These are phyloP conservation scores for Neoitamus cyanurus DNA, from an alignment of 2,888 invertebrate species.

Conservation along the genomic window DNA sequence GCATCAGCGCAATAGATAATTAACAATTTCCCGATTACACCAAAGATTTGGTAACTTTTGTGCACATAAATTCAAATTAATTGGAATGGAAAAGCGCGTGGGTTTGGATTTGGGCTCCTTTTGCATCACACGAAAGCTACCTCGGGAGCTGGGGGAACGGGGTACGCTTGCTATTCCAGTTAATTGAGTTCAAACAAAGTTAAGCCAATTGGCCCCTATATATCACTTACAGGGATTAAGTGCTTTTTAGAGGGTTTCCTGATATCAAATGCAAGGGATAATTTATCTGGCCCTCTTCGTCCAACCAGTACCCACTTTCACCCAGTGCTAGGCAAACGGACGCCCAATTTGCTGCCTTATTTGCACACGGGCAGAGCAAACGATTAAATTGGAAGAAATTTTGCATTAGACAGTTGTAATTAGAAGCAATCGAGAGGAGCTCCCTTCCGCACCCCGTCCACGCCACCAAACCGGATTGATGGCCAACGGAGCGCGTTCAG, in stretches of 20 bases:
- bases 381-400: conserved; percentile 29
- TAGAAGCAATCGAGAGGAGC: conserved; percentile 8
- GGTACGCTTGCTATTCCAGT: neutral
- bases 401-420: conserved; percentile 41
- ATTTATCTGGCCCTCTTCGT: conserved; percentile 24
- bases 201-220: conserved; percentile 52
- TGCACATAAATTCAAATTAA: conserved; percentile 15
- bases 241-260: conserved; percentile 46
- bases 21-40: neutral
- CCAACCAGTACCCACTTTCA: neutral
- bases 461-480: neutral
- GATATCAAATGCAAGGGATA: conserved; percentile 49
- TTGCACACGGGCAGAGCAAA: conserved; percentile 25
- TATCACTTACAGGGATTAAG: conserved; percentile 51
- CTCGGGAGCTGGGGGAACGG: neutral
- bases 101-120: neutral
- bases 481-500: neutral
- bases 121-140: neutral
- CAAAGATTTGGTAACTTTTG: neutral
- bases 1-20: neutral
- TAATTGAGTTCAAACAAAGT: conserved; percentile 52
- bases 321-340: neutral
- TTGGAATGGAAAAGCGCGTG: conserved; percentile 21
- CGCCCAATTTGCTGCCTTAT: conserved; percentile 19
- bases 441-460: neutral